Percentiles rank a stretch among this genome's conserved stretches.
phyloP scores from a whole-genome alignment of 2,797 vertebrate species.

The Siniperca scherzeri region DNA sequence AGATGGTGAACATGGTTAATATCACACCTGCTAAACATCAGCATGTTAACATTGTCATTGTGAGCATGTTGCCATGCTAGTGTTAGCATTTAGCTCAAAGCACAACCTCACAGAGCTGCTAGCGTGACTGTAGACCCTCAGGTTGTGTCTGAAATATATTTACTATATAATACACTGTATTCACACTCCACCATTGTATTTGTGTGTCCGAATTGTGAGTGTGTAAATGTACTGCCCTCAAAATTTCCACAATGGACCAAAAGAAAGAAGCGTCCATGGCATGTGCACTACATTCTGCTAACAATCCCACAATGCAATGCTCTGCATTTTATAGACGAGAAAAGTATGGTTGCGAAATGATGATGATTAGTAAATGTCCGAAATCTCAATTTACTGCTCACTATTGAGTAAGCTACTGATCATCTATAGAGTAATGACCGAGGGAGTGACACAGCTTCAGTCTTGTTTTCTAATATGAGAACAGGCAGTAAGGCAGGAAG shows the following conservation, averaged over 20 bases:
- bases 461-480: not conserved
- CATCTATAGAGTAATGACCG: not conserved
- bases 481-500: not conserved
- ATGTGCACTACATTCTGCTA: not conserved
- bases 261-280: no score
- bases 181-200: not conserved
- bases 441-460: not conserved
- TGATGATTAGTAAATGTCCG: not conserved
- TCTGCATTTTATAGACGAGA: no score
- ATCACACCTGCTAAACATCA: no score
- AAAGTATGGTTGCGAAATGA: not conserved
- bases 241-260: no score
- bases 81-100: not conserved
- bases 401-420: not conserved
- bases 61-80: not conserved
- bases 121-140: no score
- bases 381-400: not conserved
- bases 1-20: no score
- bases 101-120: not conserved
- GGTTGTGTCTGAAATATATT: not conserved
- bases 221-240: not conserved
- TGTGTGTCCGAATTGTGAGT: no score
- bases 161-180: not conserved
- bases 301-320: not conserved
- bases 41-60: no score